Conservation (phyloP, 1,140 invertebrate genomes). For the Schlechtendalia chinensis region DNA sequence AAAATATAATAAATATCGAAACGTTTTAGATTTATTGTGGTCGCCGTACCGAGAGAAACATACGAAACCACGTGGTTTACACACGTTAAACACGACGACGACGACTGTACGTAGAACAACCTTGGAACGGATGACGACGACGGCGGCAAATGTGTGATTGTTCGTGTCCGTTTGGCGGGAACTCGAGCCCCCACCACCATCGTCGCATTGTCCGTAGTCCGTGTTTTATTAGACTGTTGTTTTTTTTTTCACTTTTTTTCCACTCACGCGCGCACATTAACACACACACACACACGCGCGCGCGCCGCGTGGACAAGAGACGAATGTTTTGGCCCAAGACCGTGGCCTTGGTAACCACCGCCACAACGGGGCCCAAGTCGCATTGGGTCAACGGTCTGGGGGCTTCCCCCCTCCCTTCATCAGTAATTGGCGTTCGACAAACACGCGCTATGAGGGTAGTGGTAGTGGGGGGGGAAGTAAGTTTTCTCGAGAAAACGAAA, state of each 20-base stretch:
- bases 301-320: neutral
- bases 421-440: neutral
- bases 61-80: slow-evolving; percentile 26
- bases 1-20: neutral
- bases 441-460: neutral
- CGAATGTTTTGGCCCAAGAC: slow-evolving; percentile 39
- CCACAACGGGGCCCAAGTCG: neutral
- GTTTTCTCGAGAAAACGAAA: neutral
- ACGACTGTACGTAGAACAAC: slow-evolving; percentile 12
- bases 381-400: slow-evolving; percentile 43
- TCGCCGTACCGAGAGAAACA: neutral
- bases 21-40: neutral
- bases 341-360: slow-evolving; percentile 44
- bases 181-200: neutral
- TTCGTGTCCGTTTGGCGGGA: slow-evolving; percentile 38
- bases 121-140: slow-evolving; percentile 22
- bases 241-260: slow-evolving; percentile 9
- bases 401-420: neutral
- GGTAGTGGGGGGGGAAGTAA: neutral
- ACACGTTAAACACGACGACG: slow-evolving; percentile 4
- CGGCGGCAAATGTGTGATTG: neutral
- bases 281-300: neutral
- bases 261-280: neutral
- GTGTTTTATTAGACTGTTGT: slow-evolving; percentile 37
- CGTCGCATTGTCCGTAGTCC: slow-evolving; percentile 26